These are phyloP conservation scores for Drosophila colorata DNA, from an alignment of 2,888 invertebrate genomes.

Conservation along the genomic window DNA sequence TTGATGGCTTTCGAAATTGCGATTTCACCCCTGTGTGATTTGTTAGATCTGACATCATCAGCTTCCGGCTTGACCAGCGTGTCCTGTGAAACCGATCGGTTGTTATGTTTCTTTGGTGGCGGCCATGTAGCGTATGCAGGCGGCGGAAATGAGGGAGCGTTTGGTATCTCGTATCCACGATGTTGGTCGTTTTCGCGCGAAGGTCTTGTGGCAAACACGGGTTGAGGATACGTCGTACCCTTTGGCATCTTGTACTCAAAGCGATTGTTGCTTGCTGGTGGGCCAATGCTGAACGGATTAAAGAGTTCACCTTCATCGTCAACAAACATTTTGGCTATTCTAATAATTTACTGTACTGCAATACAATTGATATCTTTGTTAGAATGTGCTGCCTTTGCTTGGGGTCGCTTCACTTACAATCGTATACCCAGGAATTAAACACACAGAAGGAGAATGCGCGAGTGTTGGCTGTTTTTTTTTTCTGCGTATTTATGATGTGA, in stretches of 20 bases:
- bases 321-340: slow-evolving; percentile 41
- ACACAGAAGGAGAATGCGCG: background rate
- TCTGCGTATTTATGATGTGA: slow-evolving; percentile 1
- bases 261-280: slow-evolving; percentile 10
- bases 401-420: background rate
- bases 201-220: slow-evolving; percentile 37
- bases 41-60: background rate
- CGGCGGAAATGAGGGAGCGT: slow-evolving; percentile 50
- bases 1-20: slow-evolving; percentile 62
- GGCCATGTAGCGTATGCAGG: slow-evolving; percentile 48
- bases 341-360: background rate
- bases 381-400: background rate
- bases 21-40: slow-evolving; percentile 48
- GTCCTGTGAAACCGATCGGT: slow-evolving; percentile 38
- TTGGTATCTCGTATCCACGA: slow-evolving; percentile 39
- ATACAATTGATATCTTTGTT: background rate
- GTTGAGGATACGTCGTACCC: slow-evolving; percentile 53
- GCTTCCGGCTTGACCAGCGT: slow-evolving; percentile 7
- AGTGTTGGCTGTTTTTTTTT: background rate
- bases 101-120: slow-evolving; percentile 25
- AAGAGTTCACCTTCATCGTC: slow-evolving; percentile 43
- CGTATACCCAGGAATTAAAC: background rate
- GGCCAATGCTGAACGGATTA: slow-evolving; percentile 61
- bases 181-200: background rate
- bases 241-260: slow-evolving; percentile 43